These are phyloP conservation scores for Centropyge bicolor DNA, from an alignment of 2,797 vertebrate species.

Conservation along the genomic window DNA sequence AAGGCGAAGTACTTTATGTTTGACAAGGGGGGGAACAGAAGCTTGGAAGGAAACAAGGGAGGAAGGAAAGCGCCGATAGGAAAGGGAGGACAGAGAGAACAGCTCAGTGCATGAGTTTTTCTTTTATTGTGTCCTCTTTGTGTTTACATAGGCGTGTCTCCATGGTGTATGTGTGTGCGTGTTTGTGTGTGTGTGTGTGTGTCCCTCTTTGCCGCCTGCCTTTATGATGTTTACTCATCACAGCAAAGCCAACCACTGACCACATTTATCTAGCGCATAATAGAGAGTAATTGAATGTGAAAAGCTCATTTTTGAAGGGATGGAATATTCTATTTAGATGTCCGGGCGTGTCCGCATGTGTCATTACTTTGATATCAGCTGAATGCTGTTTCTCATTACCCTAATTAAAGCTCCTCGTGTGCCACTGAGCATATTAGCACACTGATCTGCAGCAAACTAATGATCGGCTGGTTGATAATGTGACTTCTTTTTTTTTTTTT, in stretches of 20 bases:
- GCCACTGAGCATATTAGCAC: constrained; percentile 80
- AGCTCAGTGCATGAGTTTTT: constrained; percentile 26
- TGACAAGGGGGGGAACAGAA: constrained; percentile 63
- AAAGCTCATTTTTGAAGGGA: constrained; percentile 79
- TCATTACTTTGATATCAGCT: constrained; percentile 82
- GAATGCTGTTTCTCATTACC: constrained; percentile 83
- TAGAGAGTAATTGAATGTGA: constrained; percentile 83
- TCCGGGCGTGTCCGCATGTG: constrained; percentile 76
- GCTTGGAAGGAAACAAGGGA: constrained; percentile 38
- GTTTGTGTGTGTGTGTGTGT: constrained; percentile 13
- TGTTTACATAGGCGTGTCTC: constrained; percentile 36
- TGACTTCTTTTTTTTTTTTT: constrained; percentile 36
- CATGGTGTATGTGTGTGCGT: constrained; percentile 12
- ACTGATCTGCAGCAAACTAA: constrained; percentile 80
- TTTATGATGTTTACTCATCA: constrained; percentile 62
- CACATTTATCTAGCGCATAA: constrained; percentile 67
- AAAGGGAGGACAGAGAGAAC: constrained; percentile 10
- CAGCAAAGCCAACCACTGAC: constrained; percentile 61
- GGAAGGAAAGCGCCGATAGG: constrained; percentile 26
- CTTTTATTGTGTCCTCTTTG: constrained; percentile 21
- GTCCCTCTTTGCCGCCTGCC: constrained; percentile 10
- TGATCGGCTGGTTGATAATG: constrained; percentile 76
- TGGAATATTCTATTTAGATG: constrained; percentile 76
- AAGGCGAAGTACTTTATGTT: constrained; percentile 67
- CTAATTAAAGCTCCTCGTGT: constrained; percentile 83